Evolutionary conservation across 2,113 vertebrate genomes (phyloP).

Genomic region (Anarrhichthys ocellatus): DNA sequence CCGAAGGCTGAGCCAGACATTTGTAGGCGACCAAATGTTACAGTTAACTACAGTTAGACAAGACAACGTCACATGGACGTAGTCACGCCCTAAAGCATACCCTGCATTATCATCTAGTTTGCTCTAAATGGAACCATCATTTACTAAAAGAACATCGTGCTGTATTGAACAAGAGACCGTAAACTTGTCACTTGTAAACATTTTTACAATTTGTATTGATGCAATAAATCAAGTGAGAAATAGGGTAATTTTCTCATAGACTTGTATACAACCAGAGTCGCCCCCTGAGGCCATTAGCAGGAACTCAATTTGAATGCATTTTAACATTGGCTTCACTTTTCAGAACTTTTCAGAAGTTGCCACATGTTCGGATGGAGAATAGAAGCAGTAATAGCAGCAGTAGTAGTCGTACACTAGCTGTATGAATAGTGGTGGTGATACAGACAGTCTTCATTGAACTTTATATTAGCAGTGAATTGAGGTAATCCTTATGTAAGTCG

Average conservation of each 20-base stretch:
- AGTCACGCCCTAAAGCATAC: background rate
- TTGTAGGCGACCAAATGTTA: background rate
- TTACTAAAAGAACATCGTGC: background rate
- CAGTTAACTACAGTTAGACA: too few species aligned
- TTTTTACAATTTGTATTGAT: background rate
- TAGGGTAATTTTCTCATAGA: background rate
- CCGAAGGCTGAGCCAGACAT: background rate
- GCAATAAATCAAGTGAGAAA: background rate
- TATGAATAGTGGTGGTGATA: background rate
- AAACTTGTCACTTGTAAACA: too few species aligned
- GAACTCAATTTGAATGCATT: background rate
- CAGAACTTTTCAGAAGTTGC: background rate
- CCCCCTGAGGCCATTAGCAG: background rate
- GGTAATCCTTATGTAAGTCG: background rate
- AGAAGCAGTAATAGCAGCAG: background rate
- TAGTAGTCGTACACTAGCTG: background rate
- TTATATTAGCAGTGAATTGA: background rate
- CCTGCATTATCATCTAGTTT: background rate
- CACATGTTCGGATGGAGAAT: background rate
- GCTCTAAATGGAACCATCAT: background rate
- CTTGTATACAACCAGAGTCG: background rate
- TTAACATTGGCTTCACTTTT: background rate
- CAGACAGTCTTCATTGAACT: background rate
- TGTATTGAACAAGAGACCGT: background rate
- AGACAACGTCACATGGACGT: background rate